A percentile compares a stretch with the other conserved stretches of the same genome.
Conservation (phyloP, 2,888 invertebrate species). For the Nephrotoma flavescens region DNA sequence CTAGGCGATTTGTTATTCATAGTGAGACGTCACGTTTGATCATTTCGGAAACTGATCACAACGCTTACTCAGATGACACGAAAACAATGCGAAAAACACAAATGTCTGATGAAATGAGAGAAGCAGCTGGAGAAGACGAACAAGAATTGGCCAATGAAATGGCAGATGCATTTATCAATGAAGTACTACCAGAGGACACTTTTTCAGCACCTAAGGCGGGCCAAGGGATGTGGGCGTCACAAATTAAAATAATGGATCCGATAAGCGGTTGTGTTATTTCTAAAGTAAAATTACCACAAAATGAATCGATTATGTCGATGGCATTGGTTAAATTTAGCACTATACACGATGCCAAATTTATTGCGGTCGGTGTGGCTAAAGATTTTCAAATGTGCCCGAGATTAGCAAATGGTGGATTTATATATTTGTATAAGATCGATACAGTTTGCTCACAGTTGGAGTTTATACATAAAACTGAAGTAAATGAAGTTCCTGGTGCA, state of each 20-base stretch:
- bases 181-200: constrained; percentile 81
- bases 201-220: constrained; percentile 97
- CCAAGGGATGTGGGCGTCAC: constrained; percentile 88
- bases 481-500: constrained; percentile 85
- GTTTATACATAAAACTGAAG: constrained; percentile 81
- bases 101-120: constrained; percentile 98
- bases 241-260: constrained; percentile 75
- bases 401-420: constrained; percentile 63
- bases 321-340: constrained; percentile 65
- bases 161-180: constrained; percentile 92
- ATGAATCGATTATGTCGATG: constrained; percentile 87
- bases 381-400: constrained; percentile 82
- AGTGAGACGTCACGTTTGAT: constrained; percentile 80
- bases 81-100: constrained; percentile 81
- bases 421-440: constrained; percentile 68
- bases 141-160: constrained; percentile 91
- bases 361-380: constrained; percentile 85
- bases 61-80: constrained; percentile 93
- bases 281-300: constrained; percentile 75
- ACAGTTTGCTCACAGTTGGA: constrained; percentile 72
- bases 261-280: constrained; percentile 65
- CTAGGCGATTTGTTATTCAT: constrained; percentile 87
- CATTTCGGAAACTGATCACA: constrained; percentile 93
- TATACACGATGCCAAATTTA: constrained; percentile 37
- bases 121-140: constrained; percentile 92